These are phyloP conservation scores for Chanos chanos DNA, from an alignment of 2,797 vertebrate species.

Conservation along the genomic window DNA sequence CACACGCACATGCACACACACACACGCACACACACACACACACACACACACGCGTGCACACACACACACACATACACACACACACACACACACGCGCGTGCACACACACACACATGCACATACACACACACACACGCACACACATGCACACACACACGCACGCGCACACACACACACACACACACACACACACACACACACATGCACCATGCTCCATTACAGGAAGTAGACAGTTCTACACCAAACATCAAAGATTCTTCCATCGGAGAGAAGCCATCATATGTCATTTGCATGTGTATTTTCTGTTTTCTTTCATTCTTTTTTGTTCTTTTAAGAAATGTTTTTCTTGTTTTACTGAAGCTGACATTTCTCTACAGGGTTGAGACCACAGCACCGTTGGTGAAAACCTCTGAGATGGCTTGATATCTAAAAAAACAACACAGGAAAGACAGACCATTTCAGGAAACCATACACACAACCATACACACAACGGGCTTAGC, in stretches of 20 bases:
- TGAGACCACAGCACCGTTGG: too few species aligned
- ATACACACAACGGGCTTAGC: too few species aligned
- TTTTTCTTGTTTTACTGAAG: too few species aligned
- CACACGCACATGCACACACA: too few species aligned
- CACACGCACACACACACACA: neutral
- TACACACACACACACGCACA: neutral
- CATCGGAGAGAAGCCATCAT: constrained; percentile 14
- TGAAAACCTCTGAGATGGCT: too few species aligned
- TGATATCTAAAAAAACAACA: too few species aligned
- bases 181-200: too few species aligned
- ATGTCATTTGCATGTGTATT: neutral
- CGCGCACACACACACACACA: neutral
- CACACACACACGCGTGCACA: neutral
- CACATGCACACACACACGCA: neutral
- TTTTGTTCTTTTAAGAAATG: neutral
- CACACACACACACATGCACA: neutral
- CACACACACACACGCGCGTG: neutral
- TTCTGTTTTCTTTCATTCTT: neutral
- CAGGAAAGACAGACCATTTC: too few species aligned
- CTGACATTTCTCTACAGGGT: too few species aligned
- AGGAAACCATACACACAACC: too few species aligned
- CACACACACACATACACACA: neutral
- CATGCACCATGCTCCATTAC: constrained; percentile 4
- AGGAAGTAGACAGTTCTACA: constrained; percentile 33
- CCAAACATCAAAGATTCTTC: constrained; percentile 35